Evolutionary conservation across 2,888 invertebrate genomes (phyloP).

Genomic region (Chalcis sispes): DNA sequence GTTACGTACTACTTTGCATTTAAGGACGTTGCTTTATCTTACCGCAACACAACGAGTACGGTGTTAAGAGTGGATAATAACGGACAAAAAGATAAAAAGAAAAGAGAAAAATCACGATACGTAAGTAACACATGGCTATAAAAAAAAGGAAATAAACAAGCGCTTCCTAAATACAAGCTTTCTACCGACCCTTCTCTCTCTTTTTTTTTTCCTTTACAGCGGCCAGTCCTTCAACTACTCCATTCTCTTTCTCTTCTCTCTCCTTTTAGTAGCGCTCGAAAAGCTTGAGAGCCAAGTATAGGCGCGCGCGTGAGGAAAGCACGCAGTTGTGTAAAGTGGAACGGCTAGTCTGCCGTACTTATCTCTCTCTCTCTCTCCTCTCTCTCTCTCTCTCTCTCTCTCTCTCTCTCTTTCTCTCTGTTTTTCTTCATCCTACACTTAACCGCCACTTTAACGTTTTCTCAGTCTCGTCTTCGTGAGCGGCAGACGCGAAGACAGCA

Average conservation of each 20-base stretch:
- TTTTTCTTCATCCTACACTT: conserved; percentile 20
- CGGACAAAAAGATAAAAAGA: not conserved
- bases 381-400: not conserved
- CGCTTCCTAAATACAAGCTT: conserved; percentile 23
- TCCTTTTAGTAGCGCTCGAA: no score
- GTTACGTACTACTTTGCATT: conserved; percentile 17
- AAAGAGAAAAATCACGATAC: not conserved
- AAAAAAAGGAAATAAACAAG: not conserved
- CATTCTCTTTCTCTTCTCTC: no score
- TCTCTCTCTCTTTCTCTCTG: not conserved
- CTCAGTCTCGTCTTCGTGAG: no score
- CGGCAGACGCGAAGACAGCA: not conserved
- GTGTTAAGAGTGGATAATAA: no score
- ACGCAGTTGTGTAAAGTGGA: conserved; percentile 17
- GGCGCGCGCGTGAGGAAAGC: not conserved
- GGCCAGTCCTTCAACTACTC: conserved; percentile 1
- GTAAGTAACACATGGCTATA: no score
- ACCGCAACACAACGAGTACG: no score
- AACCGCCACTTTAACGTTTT: conserved; percentile 39
- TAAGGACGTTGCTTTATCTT: conserved; percentile 20
- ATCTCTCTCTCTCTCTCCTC: no score
- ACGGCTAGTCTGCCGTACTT: no score
- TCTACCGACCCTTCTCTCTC: no score
- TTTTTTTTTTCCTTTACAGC: not conserved
- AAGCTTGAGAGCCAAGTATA: no score